Evolutionary conservation across 2,888 invertebrate genomes (phyloP), one percentile per base, ranked within the genome.

Genomic region (Marasmarcha lunaedactyla): DNA sequence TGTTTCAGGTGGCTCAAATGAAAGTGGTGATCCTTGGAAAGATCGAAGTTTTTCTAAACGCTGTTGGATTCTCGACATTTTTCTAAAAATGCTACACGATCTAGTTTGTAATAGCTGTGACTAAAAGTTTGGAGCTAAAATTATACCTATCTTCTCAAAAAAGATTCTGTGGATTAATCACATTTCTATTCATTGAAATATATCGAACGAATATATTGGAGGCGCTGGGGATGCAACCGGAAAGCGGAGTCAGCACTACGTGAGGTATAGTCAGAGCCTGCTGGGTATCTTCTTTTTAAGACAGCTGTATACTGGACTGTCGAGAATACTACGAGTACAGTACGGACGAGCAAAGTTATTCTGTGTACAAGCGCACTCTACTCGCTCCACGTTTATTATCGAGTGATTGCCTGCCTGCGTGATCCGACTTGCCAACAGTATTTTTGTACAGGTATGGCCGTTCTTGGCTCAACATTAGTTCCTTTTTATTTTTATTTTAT

Each of bases 321-420:
- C 3, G 4, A 20, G 20, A n/a, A n/a, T n/a, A n/a, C n/a, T n/a
- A n/a, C 20, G 20, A 20, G 7, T 20, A n/a, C n/a, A n/a, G n/a
- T 20, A 7, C 20, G 20, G 4, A 20, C 7, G 4, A 20, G 20
- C 20, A 20, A 20, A 20, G 20, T 5, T 20, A 20, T 7, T 20
- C 20, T 20, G 20, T 20, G 20, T 20, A 20, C 20, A 20, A 11
- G 9, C 64, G 59, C 58, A 59, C 67, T 66, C 63, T 55, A 60
- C 67, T 66, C 67, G 66, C 66, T 71, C 60, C 63, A 70, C 77
- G 70, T 78, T 76, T 77, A 78, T 67, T 76, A 73, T 79, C 71
- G 67, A 78, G 72, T 77, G 78, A 79, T 81, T 79, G 78, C 73
- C 67, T 62, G 58, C 56, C 71, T 70, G 69, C 79, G 79, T 81